Evolutionary conservation across 2,113 vertebrate species (phyloP).

Genomic region (Nesoenas mayeri): DNA sequence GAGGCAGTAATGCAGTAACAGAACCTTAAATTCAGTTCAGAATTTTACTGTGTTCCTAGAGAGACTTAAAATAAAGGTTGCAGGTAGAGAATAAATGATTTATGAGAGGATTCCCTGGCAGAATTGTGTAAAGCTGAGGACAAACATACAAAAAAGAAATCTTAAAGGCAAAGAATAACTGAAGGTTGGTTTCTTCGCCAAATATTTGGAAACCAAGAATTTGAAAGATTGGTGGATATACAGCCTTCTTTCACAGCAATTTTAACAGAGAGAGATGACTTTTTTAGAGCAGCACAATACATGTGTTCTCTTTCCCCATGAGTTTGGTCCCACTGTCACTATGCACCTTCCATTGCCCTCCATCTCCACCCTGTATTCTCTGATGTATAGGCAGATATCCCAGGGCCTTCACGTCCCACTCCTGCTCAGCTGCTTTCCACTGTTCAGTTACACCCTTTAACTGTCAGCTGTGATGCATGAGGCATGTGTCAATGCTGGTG

Average conservation of each 20-base stretch:
- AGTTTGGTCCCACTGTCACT: background rate
- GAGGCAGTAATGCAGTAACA: constrained; percentile 47
- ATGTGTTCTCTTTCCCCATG: background rate
- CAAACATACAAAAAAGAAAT: background rate
- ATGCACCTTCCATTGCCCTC: background rate
- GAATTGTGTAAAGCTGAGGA: background rate
- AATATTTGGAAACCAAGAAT: background rate
- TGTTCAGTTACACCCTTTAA: background rate
- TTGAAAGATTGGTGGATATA: background rate
- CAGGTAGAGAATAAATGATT: constrained; percentile 35
- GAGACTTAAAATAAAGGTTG: constrained; percentile 50
- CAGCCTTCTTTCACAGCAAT: background rate
- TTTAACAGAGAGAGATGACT: background rate
- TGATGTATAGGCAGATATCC: background rate
- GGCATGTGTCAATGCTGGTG: background rate
- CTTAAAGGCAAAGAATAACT: background rate
- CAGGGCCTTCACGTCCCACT: background rate
- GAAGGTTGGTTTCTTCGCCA: background rate
- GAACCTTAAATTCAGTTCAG: constrained; percentile 61
- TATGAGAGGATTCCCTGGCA: background rate
- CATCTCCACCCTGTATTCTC: background rate
- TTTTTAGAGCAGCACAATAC: background rate
- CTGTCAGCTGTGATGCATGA: background rate
- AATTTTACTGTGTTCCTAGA: constrained; percentile 35
- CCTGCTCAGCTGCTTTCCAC: background rate